Evolutionary conservation across 2,113 vertebrate species (phyloP), one percentile per base, ranked within the genome.

Genomic region (Antennarius striatus): DNA sequence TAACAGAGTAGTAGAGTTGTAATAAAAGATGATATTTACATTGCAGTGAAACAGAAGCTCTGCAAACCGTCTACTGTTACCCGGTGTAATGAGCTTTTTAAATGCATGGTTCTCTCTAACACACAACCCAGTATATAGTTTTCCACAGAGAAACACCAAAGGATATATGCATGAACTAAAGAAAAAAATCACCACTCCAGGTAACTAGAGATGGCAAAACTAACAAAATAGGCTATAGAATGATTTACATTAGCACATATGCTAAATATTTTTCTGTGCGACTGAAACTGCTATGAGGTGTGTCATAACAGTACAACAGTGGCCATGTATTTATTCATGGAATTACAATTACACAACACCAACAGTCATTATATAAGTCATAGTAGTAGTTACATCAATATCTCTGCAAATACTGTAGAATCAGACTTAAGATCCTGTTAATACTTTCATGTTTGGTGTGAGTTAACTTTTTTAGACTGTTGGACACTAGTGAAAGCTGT

Each of bases 61-160:
- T 67, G 48, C 16, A 10, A 30, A 71, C 42, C 22, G 13, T 81
- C 60, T 22, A 80, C 75, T 76, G 64, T 80, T 56, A 50, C 58
- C 17, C 47, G 48, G 58, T 76, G 63, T 89, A 90, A 91, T 89
- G 83, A 89, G 85, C 85, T 66, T 89, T 91, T 92, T 92, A 91
- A 92, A 91, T 92, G 89, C 90, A 91, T 90, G 64, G 70, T 71
- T 76, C 75, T 47, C 69, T 66, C 61, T 17, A 81, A 78, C 68
- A 71, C 56, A 65, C 51, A 64, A 17, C 73, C 56, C 80, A 55
- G 68, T 45, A 22, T 52, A 43, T 40, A 22, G 45, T 16, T 14
- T 63, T 75, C 55, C 49, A 71, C 36, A 47, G 39, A 71, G 49
- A 76, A 29, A 63, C 68, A 62, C 50, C 49, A 13, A 22, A 10